Evolutionary conservation across 2,888 invertebrate species (phyloP), one percentile per base, ranked within the genome.

Genomic region (Scaptomyza tumidula): DNA sequence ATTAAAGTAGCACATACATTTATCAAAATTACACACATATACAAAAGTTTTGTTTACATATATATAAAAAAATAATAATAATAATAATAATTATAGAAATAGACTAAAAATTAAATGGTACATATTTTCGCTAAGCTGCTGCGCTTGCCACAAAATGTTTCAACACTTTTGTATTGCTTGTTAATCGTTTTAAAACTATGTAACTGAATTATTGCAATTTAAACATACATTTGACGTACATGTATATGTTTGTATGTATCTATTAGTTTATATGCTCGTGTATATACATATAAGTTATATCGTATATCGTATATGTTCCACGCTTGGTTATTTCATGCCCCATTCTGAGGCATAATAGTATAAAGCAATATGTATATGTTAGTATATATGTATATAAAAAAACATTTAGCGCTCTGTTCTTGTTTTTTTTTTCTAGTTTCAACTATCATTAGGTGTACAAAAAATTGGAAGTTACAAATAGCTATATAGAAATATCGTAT

Each of bases 391-490:
- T 43, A 43, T 19, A 37, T 75, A 71, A 84, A 71, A 67, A 73
- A 80, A 75, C 66, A 54, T 77, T 75, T 72, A 69, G 83, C 77
- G 83, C 37, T 75, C 46, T 41, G 6, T 27, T 29, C 14, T 37
- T 19, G 6, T 33, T 33, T 33, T 27, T 33, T 33, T 33, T 33
- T 27, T 33, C 14, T 41, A 16, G 44, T 64, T 67, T 84, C 59
- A 72, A 77, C 84, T 86, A 86, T 84, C 79, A 81, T 84, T 86
- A 75, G 73, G 87, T 86, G 87, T 83, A 86, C 85, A 83, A 86
- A 86, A 86, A 83, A 76, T 85, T 80, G 84, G 72, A 80, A 81
- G 84, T 72, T 82, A 70, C 53, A 72, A 58, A 73, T 50, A 56
- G 16, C 16, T 33, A 52, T 63, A 49, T 57, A 69, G 62, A 29